phyloP scores from a whole-genome alignment of 2,888 invertebrate genomes.

The Scaptomyza cyrtandrae region DNA sequence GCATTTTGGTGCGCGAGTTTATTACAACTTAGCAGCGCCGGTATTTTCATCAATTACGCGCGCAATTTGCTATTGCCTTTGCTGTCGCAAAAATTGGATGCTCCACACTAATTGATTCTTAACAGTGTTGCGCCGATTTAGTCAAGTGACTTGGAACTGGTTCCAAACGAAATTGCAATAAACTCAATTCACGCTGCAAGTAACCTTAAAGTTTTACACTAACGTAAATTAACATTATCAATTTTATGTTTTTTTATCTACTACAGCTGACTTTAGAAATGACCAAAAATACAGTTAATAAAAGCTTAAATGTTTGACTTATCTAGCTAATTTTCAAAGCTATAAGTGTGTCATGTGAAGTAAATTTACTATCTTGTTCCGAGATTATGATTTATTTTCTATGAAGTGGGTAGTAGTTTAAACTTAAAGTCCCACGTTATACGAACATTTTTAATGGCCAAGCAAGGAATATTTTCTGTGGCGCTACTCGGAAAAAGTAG shows the following conservation, averaged over 20 bases:
- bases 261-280: not conserved
- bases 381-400: not conserved
- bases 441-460: too few species aligned
- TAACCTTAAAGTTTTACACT: conserved; percentile 10
- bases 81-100: conserved; percentile 48
- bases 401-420: too few species aligned
- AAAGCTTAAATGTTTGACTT: not conserved
- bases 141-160: conserved; percentile 31
- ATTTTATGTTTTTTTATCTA: not conserved
- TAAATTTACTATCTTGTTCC: too few species aligned
- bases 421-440: too few species aligned
- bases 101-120: conserved; percentile 73
- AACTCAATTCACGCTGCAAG: not conserved
- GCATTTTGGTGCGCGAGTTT: conserved; percentile 45
- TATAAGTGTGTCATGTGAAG: not conserved
- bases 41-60: conserved; percentile 60
- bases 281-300: not conserved
- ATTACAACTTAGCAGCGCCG: conserved; percentile 32
- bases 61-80: conserved; percentile 64
- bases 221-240: not conserved
- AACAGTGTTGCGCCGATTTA: conserved; percentile 45
- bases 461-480: too few species aligned
- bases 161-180: conserved; percentile 45
- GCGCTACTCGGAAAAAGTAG: too few species aligned
- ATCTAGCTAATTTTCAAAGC: not conserved